A percentile compares a stretch with the other conserved stretches of the same genome.
phyloP scores from a whole-genome alignment of 2,888 invertebrate genomes.

The Dyspetes luteomarginatus region DNA sequence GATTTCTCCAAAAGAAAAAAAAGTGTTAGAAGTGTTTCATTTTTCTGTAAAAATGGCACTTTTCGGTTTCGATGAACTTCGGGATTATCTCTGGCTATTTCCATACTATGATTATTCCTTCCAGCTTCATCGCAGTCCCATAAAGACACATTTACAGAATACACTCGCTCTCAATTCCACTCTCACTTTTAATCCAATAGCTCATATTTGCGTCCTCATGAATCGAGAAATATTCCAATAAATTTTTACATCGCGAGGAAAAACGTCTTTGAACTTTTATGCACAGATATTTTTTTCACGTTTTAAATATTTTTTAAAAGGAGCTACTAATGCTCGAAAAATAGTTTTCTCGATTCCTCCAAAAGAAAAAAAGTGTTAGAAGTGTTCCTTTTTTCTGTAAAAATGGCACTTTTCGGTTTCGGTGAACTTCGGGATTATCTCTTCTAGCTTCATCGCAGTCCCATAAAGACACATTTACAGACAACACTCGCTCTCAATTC shows the following conservation, averaged over 20 bases:
- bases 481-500: background rate
- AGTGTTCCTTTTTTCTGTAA: slow-evolving; percentile 37
- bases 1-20: too few relatives aligned
- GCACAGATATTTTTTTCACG: too few relatives aligned
- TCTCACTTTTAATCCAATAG: slow-evolving; percentile 31
- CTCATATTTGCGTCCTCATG: slow-evolving; percentile 25
- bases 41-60: slow-evolving; percentile 63
- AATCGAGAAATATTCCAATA: slow-evolving; percentile 12
- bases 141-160: too few relatives aligned
- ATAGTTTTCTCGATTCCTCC: too few relatives aligned
- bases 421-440: slow-evolving; percentile 22
- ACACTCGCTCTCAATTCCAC: background rate
- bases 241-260: background rate
- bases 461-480: too few relatives aligned
- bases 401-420: slow-evolving; percentile 68
- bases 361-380: too few relatives aligned
- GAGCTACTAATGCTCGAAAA: too few relatives aligned
- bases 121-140: too few relatives aligned
- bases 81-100: slow-evolving; percentile 10
- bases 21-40: too few relatives aligned
- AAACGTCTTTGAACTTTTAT: too few relatives aligned
- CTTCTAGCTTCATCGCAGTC: too few relatives aligned
- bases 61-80: slow-evolving; percentile 51
- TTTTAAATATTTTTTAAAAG: too few relatives aligned
- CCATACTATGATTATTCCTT: slow-evolving; percentile 34